Base-by-base conservation (phyloP, 92 coral and sea anemone species). In the Zoanthus sansibaricus region DNA sequence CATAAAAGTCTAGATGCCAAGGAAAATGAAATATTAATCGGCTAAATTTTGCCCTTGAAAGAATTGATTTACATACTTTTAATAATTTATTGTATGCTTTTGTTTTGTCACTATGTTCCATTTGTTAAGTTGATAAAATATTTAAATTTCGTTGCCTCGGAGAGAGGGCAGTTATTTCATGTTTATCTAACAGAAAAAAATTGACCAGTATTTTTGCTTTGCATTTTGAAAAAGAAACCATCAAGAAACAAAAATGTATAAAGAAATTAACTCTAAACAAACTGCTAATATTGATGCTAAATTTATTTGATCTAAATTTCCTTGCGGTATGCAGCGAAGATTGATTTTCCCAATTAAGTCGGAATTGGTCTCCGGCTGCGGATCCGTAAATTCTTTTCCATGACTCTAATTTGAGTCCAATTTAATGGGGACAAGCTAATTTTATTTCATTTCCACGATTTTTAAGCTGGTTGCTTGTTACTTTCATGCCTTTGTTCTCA, bases 71-170 rank as follows among this genome's bases (percentile, higher is more conserved):
- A 93, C 98, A 95, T 95, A 92, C 95, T 78, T 86, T 95, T 7
- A 88, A 91, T 95, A 86, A 95, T 95, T 95, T 78, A 95, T 93
- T 42, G 83, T 55, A 42, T 17, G 83, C 89, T 88, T 84, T 93
- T 93, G 98, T 95, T 88, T 86, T 82, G 90, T 80, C 88, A 79
- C 93, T 88, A 82, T 87, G 80, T 91, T 82, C 92, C 98, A 95
- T 95, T 95, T 95, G 98, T 95, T 95, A 91, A 83, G 88, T 95
- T 89, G 98, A 95, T 95, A 87, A 92, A 95, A 95, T 93, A 95
- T 95, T 95, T 94, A 95, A 94, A 95, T 95, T 95, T 92, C 92
- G 91, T 95, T 95, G 93, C 94, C 92, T 91, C 91, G 88, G 87
- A 88, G 83, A 88, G 83, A 91, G 92, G 74, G 77, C 89, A 75